Evolutionary conservation across 2,113 vertebrate species (phyloP).

Genomic region (Laticauda laticaudata): DNA sequence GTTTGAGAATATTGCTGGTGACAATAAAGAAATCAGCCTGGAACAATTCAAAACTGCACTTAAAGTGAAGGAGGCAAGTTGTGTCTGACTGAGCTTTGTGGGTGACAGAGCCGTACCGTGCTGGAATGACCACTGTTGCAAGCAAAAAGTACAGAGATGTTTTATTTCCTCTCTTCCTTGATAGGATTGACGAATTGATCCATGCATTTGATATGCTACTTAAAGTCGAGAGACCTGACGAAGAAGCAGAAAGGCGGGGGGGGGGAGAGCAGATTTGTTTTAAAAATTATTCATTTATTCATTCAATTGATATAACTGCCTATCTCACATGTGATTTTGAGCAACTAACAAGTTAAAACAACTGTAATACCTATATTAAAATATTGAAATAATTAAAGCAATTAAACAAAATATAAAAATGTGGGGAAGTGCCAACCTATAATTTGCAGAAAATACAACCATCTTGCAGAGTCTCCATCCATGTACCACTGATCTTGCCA

Average conservation of each 20-base stretch:
- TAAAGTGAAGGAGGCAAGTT: conserved; percentile 86
- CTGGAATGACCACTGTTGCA: background rate
- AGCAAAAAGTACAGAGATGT: background rate
- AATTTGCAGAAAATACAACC: background rate
- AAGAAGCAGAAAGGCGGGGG: background rate
- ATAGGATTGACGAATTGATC: background rate
- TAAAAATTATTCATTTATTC: background rate
- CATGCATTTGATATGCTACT: background rate
- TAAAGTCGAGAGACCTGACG: background rate
- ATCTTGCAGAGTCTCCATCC: background rate
- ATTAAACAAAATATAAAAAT: background rate
- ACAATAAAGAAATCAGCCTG: conserved; percentile 78
- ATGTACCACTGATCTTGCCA: background rate
- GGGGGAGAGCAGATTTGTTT: background rate
- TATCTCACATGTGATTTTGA: background rate
- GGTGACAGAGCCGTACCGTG: accelerated
- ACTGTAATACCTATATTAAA: background rate
- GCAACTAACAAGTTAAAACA: background rate
- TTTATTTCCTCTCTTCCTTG: background rate
- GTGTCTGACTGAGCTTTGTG: accelerated
- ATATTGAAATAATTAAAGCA: background rate
- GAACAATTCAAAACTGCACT: conserved; percentile 82
- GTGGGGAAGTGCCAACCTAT: background rate
- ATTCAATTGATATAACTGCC: background rate
- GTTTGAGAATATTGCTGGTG: conserved; percentile 80